Evolutionary conservation across 2,113 vertebrate genomes (phyloP), one percentile per base, ranked within the genome.

Genomic region (Tautogolabrus adspersus): DNA sequence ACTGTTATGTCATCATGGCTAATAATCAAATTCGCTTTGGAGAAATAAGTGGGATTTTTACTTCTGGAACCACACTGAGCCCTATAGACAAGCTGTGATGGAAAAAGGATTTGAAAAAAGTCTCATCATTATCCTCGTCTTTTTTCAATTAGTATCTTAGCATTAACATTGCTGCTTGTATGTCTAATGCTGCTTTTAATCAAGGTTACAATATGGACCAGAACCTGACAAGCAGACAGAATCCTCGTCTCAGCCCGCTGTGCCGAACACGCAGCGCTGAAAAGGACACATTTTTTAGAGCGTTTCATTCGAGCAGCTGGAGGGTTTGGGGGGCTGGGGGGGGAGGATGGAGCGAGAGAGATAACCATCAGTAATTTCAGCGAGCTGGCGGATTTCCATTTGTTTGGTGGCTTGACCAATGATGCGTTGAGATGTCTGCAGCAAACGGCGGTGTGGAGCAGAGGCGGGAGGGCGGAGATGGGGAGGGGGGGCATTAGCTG

Each of bases 351-450:
- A 15, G 22, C 62, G 76, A 61, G 51, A 85, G 93, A 85, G 93
- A 95, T 94, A 94, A 90, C 84, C 89, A 94, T 95, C 93, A 93
- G 91, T 92, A 92, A 95, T 94, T 94, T 94, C 92, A 87, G 90
- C 79, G 67, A 79, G 90, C 88, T 87, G 87, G 67, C 68, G 72
- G 86, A 85, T 93, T 89, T 91, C 91, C 93, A 91, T 94, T 94
- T 94, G 90, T 93, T 93, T 79, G 11, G 57, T 59, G 71, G 80
- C 72, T 84, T 89, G 88, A 89, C 93, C 92, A 92, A 84, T 85
- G 88, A 71, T 74, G 91, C 59, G 34, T 84, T 76, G 60, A 71
- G 82, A 81, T 88, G 89, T 91, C 71, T 82, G 80, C 66, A 87
- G 60, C 84, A 69, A 77, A 78, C 47, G 12, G 60, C 19, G 16